These are phyloP conservation scores for Ivindomyrus marchei DNA, from an alignment of 2,113 vertebrate species.

Conservation along the genomic window DNA sequence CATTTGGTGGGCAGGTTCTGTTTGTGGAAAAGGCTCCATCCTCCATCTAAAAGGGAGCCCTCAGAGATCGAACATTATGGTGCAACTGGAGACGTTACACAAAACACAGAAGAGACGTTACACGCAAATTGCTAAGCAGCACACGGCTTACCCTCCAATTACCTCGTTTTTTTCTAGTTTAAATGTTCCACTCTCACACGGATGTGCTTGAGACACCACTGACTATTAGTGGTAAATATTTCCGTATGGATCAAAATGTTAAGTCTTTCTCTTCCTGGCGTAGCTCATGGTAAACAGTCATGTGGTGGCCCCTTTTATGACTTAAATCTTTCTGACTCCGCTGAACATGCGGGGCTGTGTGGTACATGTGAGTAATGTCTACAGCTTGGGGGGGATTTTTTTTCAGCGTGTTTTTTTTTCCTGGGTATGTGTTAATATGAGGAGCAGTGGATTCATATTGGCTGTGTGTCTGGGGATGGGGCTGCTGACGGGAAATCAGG, in stretches of 20 bases:
- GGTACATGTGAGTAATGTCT: conserved; percentile 9
- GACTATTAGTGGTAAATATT: conserved; percentile 7
- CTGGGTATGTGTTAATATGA: background rate
- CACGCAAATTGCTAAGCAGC: background rate
- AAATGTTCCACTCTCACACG: background rate
- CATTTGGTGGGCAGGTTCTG: background rate
- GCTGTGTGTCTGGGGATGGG: background rate
- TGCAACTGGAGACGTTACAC: background rate
- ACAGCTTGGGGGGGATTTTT: background rate
- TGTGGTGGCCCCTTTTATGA: background rate
- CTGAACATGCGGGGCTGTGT: background rate
- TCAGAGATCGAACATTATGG: background rate
- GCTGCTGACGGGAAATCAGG: background rate
- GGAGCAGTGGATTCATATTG: background rate
- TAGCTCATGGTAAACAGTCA: conserved; percentile 16
- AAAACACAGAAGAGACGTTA: background rate
- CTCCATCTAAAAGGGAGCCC: background rate
- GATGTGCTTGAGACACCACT: background rate
- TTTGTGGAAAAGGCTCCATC: background rate
- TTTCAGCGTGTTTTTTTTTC: background rate
- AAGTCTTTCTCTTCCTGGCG: background rate
- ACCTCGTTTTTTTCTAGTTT: background rate
- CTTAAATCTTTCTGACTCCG: conserved; percentile 12
- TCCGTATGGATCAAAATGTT: background rate
- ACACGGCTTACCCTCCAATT: background rate